Evolutionary conservation across 1,140 invertebrate species (phyloP).

Genomic region (Drosophila kikkawai): DNA sequence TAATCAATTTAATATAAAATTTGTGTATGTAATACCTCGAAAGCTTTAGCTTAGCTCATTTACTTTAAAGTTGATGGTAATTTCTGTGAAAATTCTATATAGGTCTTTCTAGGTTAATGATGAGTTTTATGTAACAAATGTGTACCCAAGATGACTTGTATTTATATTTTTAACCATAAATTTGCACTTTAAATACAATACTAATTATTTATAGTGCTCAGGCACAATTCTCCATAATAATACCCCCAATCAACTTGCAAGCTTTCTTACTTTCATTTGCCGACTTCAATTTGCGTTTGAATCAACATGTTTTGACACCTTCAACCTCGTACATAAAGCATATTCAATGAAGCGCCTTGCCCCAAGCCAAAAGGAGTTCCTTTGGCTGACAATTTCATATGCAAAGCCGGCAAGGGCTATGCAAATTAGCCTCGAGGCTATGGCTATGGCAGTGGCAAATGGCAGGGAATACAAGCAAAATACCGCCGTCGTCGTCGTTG

Average conservation of each 20-base stretch:
- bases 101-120: too few species aligned
- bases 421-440: constrained; percentile 41
- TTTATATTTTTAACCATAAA: too few species aligned
- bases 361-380: background rate
- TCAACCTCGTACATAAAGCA: constrained; percentile 24
- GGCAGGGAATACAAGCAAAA: constrained; percentile 4
- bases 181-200: too few species aligned
- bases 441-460: background rate
- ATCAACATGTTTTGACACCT: constrained; percentile 74
- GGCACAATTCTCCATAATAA: too few species aligned
- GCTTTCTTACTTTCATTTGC: constrained; percentile 44
- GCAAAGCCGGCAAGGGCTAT: constrained; percentile 66
- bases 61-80: too few species aligned
- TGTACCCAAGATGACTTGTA: too few species aligned
- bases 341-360: constrained; percentile 50
- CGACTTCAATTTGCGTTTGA: constrained; percentile 39
- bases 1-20: too few species aligned
- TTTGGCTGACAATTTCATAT: constrained; percentile 60
- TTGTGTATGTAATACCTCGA: too few species aligned
- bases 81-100: too few species aligned
- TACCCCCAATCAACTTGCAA: background rate
- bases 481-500: constrained; percentile 3
- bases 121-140: too few species aligned
- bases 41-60: too few species aligned
- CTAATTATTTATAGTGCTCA: too few species aligned